Percentiles rank a stretch among this genome's conserved stretches.
phyloP scores from a whole-genome alignment of 2,113 vertebrate species.

The Myxocyprinus asiaticus region DNA sequence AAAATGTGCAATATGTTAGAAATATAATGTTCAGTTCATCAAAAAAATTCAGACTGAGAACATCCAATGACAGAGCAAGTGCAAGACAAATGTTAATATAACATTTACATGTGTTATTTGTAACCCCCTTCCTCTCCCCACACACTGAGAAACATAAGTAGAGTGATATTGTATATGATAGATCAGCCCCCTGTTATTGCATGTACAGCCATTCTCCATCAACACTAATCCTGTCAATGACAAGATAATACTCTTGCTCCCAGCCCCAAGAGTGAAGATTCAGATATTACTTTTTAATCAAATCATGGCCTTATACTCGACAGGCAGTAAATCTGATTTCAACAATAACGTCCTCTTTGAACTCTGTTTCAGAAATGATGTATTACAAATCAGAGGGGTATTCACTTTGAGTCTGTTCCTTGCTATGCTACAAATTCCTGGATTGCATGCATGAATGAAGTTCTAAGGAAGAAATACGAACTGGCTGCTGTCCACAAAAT shows the following conservation, averaged over 20 bases:
- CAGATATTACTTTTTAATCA: conserved; percentile 34
- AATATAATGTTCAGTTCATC: neutral
- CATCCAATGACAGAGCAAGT: conserved; percentile 10
- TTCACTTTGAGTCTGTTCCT: neutral
- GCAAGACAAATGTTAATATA: conserved; percentile 24
- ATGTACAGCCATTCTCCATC: conserved; percentile 24
- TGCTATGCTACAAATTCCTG: neutral
- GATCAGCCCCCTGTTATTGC: conserved; percentile 2
- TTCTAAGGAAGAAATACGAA: neutral
- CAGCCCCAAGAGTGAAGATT: conserved; percentile 33
- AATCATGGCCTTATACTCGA: conserved; percentile 19
- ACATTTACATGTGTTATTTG: conserved; percentile 33
- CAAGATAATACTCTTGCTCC: conserved; percentile 38
- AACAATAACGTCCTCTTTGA: conserved; percentile 6
- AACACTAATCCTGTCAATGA: conserved; percentile 36
- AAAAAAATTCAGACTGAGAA: neutral
- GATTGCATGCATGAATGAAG: neutral
- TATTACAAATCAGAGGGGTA: no score
- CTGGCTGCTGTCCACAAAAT: neutral
- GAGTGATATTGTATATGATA: conserved; percentile 22
- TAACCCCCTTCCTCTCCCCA: conserved; percentile 4
- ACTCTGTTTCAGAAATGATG: neutral
- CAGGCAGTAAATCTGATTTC: conserved; percentile 30
- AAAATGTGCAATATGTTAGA: no score
- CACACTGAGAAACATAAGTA: conserved; percentile 14